A percentile compares a stretch with the other conserved stretches of the same genome.
These are phyloP conservation scores for Epistrophe grossulariae DNA, from an alignment of 2,888 invertebrate genomes.

Conservation along the genomic window DNA sequence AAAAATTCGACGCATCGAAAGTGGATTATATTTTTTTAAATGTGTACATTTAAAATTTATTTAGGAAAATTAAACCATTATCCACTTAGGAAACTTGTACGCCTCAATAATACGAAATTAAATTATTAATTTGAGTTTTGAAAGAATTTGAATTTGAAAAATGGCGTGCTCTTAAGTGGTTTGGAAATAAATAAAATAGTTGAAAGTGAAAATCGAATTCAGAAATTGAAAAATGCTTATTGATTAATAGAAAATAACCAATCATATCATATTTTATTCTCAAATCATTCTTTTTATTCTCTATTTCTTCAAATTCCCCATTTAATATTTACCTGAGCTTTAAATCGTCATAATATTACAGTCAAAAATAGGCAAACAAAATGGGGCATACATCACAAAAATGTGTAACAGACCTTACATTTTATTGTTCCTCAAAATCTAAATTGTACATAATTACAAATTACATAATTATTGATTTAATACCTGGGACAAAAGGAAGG, in stretches of 20 bases:
- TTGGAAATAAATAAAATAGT: conserved; percentile 6
- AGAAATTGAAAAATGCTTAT: conserved; percentile 1
- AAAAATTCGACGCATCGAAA: conserved; percentile 48
- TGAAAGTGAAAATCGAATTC: conserved; percentile 1
- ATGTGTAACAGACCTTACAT: too few relatives aligned
- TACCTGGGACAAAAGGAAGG: too few relatives aligned
- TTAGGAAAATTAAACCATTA: background rate
- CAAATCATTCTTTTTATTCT: background rate
- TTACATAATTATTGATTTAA: too few relatives aligned
- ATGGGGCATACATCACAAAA: too few relatives aligned
- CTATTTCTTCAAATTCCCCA: background rate
- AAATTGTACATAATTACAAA: too few relatives aligned
- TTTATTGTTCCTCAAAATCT: too few relatives aligned
- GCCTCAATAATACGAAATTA: background rate
- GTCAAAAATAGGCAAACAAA: too few relatives aligned
- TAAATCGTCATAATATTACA: too few relatives aligned
- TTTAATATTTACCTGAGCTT: background rate
- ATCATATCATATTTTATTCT: background rate
- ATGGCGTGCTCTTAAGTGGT: conserved; percentile 25
- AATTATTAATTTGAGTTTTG: background rate
- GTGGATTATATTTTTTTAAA: conserved; percentile 18
- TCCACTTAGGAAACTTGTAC: conserved; percentile 21
- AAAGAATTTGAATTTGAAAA: conserved; percentile 15
- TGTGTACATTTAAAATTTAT: conserved; percentile 24
- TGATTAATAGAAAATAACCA: background rate